phyloP scores from a whole-genome alignment of 2,113 vertebrate genomes.

The Callaeas wilsoni region DNA sequence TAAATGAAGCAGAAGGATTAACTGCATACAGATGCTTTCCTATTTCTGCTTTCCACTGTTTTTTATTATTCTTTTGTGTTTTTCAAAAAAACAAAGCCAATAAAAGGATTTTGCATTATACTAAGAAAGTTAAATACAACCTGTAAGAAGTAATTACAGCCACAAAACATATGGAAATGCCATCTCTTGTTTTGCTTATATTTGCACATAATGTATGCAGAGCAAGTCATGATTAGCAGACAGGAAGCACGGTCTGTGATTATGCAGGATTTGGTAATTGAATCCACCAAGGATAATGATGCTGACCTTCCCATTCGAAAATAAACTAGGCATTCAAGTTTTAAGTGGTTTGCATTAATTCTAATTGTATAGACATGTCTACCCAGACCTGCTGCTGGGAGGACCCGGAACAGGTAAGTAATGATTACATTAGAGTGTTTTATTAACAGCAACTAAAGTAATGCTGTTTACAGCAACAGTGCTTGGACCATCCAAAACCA shows the following conservation, averaged over 20 bases:
- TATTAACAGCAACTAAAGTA: constrained; percentile 5
- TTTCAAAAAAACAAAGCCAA: neutral
- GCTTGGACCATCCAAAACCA: neutral
- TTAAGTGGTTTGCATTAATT: constrained; percentile 53
- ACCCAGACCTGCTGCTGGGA: neutral
- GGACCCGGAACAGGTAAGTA: constrained; percentile 17
- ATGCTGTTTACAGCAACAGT: neutral
- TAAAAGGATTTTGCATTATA: constrained; percentile 26
- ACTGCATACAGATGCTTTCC: constrained; percentile 39
- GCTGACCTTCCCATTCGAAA: constrained; percentile 66
- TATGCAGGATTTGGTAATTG: constrained; percentile 60
- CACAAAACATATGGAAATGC: constrained; percentile 44
- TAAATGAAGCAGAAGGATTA: constrained; percentile 43
- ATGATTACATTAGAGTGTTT: constrained; percentile 13
- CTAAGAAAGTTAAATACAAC: constrained; percentile 42
- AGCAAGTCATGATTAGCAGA: constrained; percentile 44
- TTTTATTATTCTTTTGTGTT: neutral
- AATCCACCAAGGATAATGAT: constrained; percentile 66
- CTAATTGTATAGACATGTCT: constrained; percentile 42
- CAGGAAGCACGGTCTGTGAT: constrained; percentile 36
- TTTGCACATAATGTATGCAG: constrained; percentile 32
- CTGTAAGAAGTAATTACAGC: constrained; percentile 27
- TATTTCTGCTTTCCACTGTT: neutral
- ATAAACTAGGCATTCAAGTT: constrained; percentile 62
- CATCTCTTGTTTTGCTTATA: constrained; percentile 37